Base-by-base conservation (phyloP, 2,888 invertebrate species). In the Drosophila nr. perissopoda region DNA sequence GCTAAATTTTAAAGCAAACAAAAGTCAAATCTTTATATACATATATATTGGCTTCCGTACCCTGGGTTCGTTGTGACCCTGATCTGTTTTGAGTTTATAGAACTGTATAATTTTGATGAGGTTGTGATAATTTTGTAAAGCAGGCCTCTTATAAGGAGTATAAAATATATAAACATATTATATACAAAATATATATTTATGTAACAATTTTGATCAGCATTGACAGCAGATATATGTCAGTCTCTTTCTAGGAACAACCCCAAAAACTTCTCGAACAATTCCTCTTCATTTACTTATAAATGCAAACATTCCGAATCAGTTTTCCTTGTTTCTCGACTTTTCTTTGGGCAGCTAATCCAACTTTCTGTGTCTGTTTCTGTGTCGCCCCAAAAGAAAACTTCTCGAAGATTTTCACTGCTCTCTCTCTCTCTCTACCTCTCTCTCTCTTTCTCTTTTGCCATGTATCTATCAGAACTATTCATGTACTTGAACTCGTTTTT, bases 401-500 rank as follows among this genome's bases (percentile, higher is more conserved):
- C 40, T 21, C 21, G 46, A 46, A 16, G 16, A 16, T 25, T 46
- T 46, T 46, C 16, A 61, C 60, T 59, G 36, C 48, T 59, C 33
- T 46, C 21, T 59, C 11, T 46, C 34, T 60, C 11, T 46, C 31
- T 70, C n/a, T n/a, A n/a, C n/a, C n/a, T n/a, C n/a, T 52, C 53
- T 49, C 49, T 61, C 40, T 54, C 48, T 25, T 38, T 52, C 46
- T 61, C 46, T 40, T 21, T 36, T 18, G 31, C 29, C 57, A 51
- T 40, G 46, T 33, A n/a, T 60, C 18, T 53, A 70, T 49, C 48
- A 58, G 70, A 68, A 62, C 57, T 59, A n/a, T 61, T 48, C 56
- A 34, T 71, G 82, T 75, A 76, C 82, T 83, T 81, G 82, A 83
- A 83, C 75, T 77, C 69, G 81, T 79, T 76, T 80, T 68, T 60